Conservation (phyloP, 1,140 invertebrate species). For the Polypedilum vanderplanki region DNA sequence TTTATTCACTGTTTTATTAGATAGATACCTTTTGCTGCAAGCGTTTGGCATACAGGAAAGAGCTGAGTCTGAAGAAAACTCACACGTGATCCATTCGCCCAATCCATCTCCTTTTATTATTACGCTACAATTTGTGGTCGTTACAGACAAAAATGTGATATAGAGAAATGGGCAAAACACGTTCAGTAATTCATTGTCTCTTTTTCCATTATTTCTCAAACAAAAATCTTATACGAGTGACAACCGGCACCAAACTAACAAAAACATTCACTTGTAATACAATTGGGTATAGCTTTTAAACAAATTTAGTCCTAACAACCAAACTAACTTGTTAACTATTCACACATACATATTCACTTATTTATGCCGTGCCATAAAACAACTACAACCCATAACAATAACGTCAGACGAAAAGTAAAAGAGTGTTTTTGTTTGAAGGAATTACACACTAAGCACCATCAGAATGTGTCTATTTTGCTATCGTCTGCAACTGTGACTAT, state of each 20-base stretch:
- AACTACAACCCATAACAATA: too few relatives aligned
- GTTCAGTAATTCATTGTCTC: neutral
- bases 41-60: slow-evolving; percentile 11
- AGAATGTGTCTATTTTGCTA: too few relatives aligned
- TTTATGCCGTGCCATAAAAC: too few relatives aligned
- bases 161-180: neutral
- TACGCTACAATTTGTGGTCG: neutral
- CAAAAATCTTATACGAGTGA: neutral
- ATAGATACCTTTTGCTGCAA: slow-evolving; percentile 19
- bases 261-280: too few relatives aligned
- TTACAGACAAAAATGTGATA: neutral
- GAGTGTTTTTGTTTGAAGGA: too few relatives aligned
- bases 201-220: neutral
- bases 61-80: slow-evolving; percentile 6
- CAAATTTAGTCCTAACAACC: too few relatives aligned
- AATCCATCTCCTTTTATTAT: neutral
- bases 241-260: neutral
- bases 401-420: too few relatives aligned
- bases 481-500: too few relatives aligned
- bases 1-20: neutral
- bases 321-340: too few relatives aligned
- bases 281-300: too few relatives aligned
- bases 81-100: slow-evolving; percentile 13
- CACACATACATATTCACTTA: too few relatives aligned
- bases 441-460: too few relatives aligned